Conservation (phyloP, 1,140 invertebrate genomes). For the Galleria mellonella region DNA sequence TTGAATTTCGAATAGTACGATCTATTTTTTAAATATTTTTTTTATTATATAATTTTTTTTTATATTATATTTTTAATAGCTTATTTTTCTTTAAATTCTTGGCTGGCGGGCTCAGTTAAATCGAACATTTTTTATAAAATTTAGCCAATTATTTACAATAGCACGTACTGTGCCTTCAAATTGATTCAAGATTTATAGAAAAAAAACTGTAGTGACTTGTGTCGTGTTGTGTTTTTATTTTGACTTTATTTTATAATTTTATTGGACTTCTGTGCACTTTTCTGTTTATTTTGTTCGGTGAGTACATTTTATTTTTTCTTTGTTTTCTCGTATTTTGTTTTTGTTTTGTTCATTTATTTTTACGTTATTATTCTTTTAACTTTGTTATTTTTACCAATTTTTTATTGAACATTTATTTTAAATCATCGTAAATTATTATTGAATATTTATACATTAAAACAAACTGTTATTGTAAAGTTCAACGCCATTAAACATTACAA, state of each 20-base stretch:
- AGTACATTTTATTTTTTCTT: constrained; percentile 43
- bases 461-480: neutral
- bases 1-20: constrained; percentile 30
- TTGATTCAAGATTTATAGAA: constrained; percentile 26
- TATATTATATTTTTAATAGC: constrained; percentile 31
- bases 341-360: neutral
- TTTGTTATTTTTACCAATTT: constrained; percentile 11
- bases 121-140: constrained; percentile 18
- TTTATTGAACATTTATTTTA: constrained; percentile 11
- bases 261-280: constrained; percentile 59
- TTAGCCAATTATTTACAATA: constrained; percentile 45
- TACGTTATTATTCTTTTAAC: constrained; percentile 14
- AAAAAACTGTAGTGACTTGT: constrained; percentile 60
- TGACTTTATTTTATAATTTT: constrained; percentile 29
- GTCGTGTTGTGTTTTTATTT: constrained; percentile 64
- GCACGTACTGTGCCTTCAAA: constrained; percentile 14
- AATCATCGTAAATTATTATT: neutral
- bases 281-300: constrained; percentile 54
- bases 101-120: constrained; percentile 35
- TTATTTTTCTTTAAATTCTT: constrained; percentile 37
- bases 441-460: neutral
- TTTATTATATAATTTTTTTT: constrained; percentile 16
- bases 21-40: constrained; percentile 6
- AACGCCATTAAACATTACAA: neutral
- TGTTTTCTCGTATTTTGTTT: constrained; percentile 16